Evolutionary conservation across 2,113 vertebrate genomes (phyloP), one percentile per base, ranked within the genome.

Genomic region (Caranx melampygus): DNA sequence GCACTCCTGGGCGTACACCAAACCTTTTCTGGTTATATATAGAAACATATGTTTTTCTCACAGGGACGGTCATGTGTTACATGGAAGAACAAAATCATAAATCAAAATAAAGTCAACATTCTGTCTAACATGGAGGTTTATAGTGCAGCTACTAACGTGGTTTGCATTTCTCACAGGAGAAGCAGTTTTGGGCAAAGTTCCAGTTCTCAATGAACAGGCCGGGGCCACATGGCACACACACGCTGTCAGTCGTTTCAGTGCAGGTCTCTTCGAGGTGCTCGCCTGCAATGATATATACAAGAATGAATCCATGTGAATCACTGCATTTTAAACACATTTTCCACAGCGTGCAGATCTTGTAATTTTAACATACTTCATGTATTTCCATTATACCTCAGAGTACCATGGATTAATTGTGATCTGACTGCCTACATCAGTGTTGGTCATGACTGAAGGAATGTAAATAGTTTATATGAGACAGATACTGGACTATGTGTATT

Each of bases 131-230:
- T 20, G 4, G 37, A 55, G 11, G 62, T 62, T n/a, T 51, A 59
- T 3, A 21, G 33, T 57, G 7, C 4, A 76, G 33, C 16, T 42
- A 88, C 93, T 81, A 11, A 95, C 95, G 1, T 33, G 0, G 0
- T 84, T 7, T 69, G 82, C 95, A 95, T 44, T 2, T 72, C 1
- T 0, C 0, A 62, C 95, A 95, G 8, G 5, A 1, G 16, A 78
- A 47, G 80, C 95, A 95, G 44, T 94, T 94, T 2, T 0, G 0
- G 34, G 10, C 21, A 60, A 76, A 93, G 85, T 90, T 93, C 55
- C 59, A 73, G 0, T 0, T 18, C 0, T 91, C 86, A 1, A 42
- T 78, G 64, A 49, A 93, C 34, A 35, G 88, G 18, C 40, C 72
- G 3, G 0, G 0, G 2, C 14, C 6, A 64, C 95, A 95, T 2